Evolutionary conservation across 2,113 vertebrate genomes (phyloP), one percentile per base, ranked within the genome.

Genomic region (Nycticebus coucang): DNA sequence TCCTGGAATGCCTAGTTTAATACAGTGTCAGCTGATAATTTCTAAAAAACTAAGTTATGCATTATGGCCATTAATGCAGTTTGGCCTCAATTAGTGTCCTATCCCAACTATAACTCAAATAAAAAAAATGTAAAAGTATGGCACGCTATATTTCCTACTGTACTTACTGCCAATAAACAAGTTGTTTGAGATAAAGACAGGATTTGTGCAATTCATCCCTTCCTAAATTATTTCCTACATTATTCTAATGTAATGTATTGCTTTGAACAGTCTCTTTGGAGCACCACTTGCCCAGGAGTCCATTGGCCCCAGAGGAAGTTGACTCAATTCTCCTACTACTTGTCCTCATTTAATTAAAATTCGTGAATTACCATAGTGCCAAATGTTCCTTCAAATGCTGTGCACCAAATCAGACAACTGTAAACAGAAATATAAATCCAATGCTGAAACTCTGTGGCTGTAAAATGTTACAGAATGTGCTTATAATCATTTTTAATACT

Each of bases 391-490:
- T 95, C 24, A 37, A 84, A 84, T 22, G 59, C 26, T 68, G 17
- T 45, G 33, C 12, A 74, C 87, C 28, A 72, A 68, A 22, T 68
- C 64, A 84, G 45, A 87, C 28, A 64, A 83, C 0, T 37, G 37
- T 71, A 87, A 79, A 90, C 57, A 79, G 75, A 78, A 90, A 90
- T 55, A 1, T 17, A 68, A 96, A 78, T 33, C 8, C 26, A 75
- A 83, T 21, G 22, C 12, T 81, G 75, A 82, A 83, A 87, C 1
- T 62, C 17, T 50, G 74, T 30, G 19, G n/a, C 66, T 81, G 92
- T 57, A n/a, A 62, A 87, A 94, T 35, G 74, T 94, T 68, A 87
- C 81, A 89, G 50, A 94, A 82, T 92, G 55, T 59, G 33, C 45
- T 33, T 68, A 66, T 41, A n/a, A 66, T 64, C 81, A 45, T 45